Evolutionary conservation across 2,888 invertebrate genomes (phyloP), one percentile per base, ranked within the genome.

Genomic region (Cheilosia scutellata): DNA sequence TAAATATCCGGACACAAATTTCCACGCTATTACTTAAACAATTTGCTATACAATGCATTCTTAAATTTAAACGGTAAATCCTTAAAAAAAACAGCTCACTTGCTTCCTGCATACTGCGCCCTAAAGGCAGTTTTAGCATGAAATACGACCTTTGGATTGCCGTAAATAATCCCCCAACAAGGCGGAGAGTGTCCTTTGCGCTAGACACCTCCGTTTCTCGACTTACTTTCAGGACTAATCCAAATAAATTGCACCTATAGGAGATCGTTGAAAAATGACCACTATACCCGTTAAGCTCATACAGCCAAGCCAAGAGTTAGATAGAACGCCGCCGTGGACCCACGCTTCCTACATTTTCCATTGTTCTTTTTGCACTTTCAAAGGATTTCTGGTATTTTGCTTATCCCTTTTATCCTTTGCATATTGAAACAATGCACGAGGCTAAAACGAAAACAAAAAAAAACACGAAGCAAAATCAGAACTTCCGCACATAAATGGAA

Each of bases 241-340:
- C 82, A 86, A 82, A 86, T 86, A 82, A 86, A 86, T 86, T 86
- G 77, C 82, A 86, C 86, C 86, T 86, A 82, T 68, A 86, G 82
- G 82, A 86, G 60, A 51, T 76, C 57, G 82, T 77, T 86, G 82
- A 68, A 77, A 86, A 86, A 82, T 77, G 68, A 68, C 82, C 63
- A 63, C 58, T 31, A 11, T 13, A 63, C 6, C 49, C 31, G 63
- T 55, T 42, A 9, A 65, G 47, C 62, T 20, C 6, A 20, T 20
- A 4, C 53, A 57, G 70, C 6, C n/a, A 25, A 51, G 70, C 9
- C 9, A 25, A 62, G 49, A 40, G 71, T 47, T 29, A 37, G 16
- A 20, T n/a, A n/a, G n/a, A 57, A 47, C 42, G 40, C 29, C 31
- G 42, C 47, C 55, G 27, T 20, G 1, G 20, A 20, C 20, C 11